phyloP scores from a whole-genome alignment of 2,888 invertebrate species.

The Zonitis immaculata region DNA sequence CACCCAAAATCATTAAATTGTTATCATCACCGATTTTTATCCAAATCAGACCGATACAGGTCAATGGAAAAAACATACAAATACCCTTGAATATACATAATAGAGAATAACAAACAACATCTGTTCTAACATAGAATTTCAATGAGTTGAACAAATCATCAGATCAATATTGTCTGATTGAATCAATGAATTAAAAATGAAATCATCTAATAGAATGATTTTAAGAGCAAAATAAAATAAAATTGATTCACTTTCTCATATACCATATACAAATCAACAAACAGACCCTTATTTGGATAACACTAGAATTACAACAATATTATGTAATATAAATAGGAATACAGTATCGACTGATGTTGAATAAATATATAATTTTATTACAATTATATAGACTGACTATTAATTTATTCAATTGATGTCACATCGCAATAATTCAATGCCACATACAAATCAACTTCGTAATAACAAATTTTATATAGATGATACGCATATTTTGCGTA shows the following conservation, averaged over 20 bases:
- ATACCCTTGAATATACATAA: neutral
- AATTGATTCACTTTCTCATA: neutral
- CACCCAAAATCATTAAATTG: too few relatives aligned
- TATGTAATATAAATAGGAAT: neutral
- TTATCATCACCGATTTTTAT: neutral
- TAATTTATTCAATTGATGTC: too few relatives aligned
- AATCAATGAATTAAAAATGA: neutral
- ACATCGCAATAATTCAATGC: too few relatives aligned
- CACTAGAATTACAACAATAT: neutral
- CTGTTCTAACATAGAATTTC: neutral
- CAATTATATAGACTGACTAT: too few relatives aligned
- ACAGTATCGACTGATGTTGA: too few relatives aligned
- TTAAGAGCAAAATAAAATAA: neutral
- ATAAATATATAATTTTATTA: too few relatives aligned
- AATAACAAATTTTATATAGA: too few relatives aligned
- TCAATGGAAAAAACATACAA: neutral
- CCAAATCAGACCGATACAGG: neutral
- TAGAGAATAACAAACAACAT: neutral
- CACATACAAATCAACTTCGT: too few relatives aligned
- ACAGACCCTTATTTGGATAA: neutral
- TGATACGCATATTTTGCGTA: too few relatives aligned
- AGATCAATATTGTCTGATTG: too few relatives aligned
- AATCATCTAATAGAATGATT: too few relatives aligned
- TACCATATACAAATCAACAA: neutral
- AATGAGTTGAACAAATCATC: neutral